Conservation (phyloP, 2,113 vertebrate genomes). For the Salvelinus fontinalis region DNA sequence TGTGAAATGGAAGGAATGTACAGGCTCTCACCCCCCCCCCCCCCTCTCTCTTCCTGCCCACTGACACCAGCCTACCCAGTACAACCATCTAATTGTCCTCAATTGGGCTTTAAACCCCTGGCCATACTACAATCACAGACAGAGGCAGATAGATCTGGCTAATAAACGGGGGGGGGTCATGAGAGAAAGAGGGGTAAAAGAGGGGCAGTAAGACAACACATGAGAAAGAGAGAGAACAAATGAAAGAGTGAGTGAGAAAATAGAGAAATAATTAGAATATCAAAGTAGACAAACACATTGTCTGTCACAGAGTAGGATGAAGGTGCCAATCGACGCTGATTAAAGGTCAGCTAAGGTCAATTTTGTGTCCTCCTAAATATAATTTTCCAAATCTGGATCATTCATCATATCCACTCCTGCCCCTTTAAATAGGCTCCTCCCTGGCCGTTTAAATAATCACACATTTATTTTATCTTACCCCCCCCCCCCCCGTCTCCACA, state of each 20-base stretch:
- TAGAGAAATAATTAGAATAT: too few relatives aligned
- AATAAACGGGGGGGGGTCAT: not conserved
- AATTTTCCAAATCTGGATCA: not conserved
- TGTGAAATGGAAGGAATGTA: constrained; percentile 40
- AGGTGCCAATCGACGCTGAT: too few relatives aligned
- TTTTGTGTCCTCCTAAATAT: not conserved
- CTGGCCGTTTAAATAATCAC: not conserved
- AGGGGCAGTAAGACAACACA: not conserved
- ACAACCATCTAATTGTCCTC: constrained; percentile 11
- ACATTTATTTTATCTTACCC: not conserved
- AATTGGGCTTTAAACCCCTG: constrained; percentile 12
- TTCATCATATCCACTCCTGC: not conserved
- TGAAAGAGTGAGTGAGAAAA: too few relatives aligned
- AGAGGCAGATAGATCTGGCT: not conserved
- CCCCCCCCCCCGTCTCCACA: not conserved
- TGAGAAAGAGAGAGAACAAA: not conserved
- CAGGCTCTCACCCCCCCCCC: not conserved
- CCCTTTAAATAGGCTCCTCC: constrained; percentile 2
- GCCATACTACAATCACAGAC: constrained; percentile 2
- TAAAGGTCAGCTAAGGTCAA: constrained; percentile 1
- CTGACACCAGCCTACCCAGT: not conserved
- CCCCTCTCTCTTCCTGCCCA: not conserved
- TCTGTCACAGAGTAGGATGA: too few relatives aligned
- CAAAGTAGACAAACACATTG: not conserved
- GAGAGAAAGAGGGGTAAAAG: not conserved